These are phyloP conservation scores for Yponomeuta plumbellus DNA, from an alignment of 2,888 invertebrate species.

Conservation along the genomic window DNA sequence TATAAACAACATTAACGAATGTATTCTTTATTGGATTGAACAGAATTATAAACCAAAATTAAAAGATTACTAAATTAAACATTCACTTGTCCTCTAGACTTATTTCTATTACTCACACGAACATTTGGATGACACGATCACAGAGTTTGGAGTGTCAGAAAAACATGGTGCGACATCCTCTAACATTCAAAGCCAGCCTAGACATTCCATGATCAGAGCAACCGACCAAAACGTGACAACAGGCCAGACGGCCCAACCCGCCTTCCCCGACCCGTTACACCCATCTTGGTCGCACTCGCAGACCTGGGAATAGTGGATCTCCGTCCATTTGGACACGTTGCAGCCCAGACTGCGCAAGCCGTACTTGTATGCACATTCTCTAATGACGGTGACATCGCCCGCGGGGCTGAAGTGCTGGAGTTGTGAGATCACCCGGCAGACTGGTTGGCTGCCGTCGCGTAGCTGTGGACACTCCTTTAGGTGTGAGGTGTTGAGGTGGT, in stretches of 20 bases:
- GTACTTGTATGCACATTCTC: conserved; percentile 60
- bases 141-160: too few species aligned
- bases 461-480: conserved; percentile 41
- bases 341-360: conserved; percentile 37
- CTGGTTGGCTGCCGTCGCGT: conserved; percentile 28
- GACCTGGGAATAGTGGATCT: conserved; percentile 50
- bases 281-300: conserved; percentile 58
- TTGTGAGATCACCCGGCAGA: conserved; percentile 50
- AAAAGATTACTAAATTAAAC: too few species aligned
- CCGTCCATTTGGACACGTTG: conserved; percentile 45
- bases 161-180: too few species aligned
- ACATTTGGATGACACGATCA: too few species aligned
- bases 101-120: too few species aligned
- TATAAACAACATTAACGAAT: too few species aligned
- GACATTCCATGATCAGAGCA: too few species aligned
- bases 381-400: conserved; percentile 44
- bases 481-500: conserved; percentile 39
- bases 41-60: too few species aligned
- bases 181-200: too few species aligned
- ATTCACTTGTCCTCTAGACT: too few species aligned
- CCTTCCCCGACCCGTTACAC: conserved; percentile 38
- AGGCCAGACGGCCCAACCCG: not conserved
- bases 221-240: not conserved
- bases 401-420: conserved; percentile 47
- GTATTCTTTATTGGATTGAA: too few species aligned